These are phyloP conservation scores for Cantharis lateralis DNA, from an alignment of 2,888 invertebrate species.

Conservation along the genomic window DNA sequence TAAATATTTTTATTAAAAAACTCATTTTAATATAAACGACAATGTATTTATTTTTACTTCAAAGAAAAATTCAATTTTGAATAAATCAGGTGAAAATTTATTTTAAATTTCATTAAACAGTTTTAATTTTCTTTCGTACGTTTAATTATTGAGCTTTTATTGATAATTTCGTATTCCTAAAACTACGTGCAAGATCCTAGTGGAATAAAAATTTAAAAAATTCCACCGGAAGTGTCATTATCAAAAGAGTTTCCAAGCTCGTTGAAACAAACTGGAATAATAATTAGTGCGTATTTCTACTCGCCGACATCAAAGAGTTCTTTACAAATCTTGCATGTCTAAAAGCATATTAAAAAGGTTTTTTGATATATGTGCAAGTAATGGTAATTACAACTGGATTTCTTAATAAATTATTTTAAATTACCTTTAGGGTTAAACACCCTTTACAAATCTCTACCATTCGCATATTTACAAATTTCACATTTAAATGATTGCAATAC, in stretches of 20 bases:
- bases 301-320: conserved; percentile 31
- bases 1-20: conserved; percentile 10
- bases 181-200: not conserved
- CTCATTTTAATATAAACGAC: not conserved
- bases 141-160: not conserved
- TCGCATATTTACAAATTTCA: not conserved
- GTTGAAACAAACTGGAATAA: conserved; percentile 27
- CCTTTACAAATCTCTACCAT: not conserved
- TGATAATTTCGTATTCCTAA: not conserved
- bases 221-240: conserved; percentile 21
- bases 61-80: not conserved
- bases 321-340: conserved; percentile 20
- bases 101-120: not conserved
- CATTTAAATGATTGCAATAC: not conserved
- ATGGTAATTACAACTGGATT: not conserved
- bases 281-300: conserved; percentile 35
- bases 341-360: conserved; percentile 15
- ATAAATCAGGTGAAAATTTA: not conserved
- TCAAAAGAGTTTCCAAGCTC: not conserved
- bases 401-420: not conserved
- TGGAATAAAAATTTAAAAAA: not conserved
- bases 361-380: not conserved
- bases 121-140: not conserved
- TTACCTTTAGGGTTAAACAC: not conserved
- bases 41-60: not conserved